A percentile compares a stretch with the other conserved stretches of the same genome.
Conservation (phyloP, 2,888 invertebrate species). For the Sialis fuliginosa region DNA sequence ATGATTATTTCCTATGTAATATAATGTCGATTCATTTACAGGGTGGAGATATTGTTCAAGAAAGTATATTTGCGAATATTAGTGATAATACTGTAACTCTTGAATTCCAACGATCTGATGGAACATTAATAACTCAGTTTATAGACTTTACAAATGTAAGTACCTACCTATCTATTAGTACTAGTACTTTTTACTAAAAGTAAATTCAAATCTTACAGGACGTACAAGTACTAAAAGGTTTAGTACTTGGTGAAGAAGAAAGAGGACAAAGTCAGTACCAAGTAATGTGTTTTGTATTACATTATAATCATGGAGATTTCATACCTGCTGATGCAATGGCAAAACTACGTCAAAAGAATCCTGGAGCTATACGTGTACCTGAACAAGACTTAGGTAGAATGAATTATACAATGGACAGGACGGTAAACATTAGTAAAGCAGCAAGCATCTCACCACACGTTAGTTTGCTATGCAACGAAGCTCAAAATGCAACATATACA, state of each 20-base stretch:
- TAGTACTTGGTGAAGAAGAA: conserved; percentile 84
- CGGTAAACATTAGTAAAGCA: conserved; percentile 51
- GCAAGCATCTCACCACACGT: conserved; percentile 57
- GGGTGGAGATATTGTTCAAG: conserved; percentile 88
- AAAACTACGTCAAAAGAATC: conserved; percentile 66
- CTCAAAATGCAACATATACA: conserved; percentile 58
- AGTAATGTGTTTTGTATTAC: conserved; percentile 80
- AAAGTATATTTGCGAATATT: conserved; percentile 81
- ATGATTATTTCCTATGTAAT: background rate
- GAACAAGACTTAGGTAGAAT: conserved; percentile 80
- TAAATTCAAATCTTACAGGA: conserved; percentile 39
- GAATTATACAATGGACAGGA: conserved; percentile 68
- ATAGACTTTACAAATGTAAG: conserved; percentile 89
- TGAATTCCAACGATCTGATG: conserved; percentile 81
- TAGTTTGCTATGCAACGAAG: conserved; percentile 57
- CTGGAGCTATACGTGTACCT: conserved; percentile 51
- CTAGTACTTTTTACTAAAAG: background rate
- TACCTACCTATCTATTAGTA: conserved; percentile 17
- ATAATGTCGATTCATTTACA: conserved; percentile 24
- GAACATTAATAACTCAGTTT: conserved; percentile 78
- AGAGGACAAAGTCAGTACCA: conserved; percentile 76
- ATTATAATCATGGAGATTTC: conserved; percentile 81
- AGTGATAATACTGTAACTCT: conserved; percentile 77
- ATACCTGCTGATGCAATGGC: conserved; percentile 95
- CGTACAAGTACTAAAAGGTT: conserved; percentile 76